Conservation (phyloP, 2,888 invertebrate species). For the Mactromeris polynyma region DNA sequence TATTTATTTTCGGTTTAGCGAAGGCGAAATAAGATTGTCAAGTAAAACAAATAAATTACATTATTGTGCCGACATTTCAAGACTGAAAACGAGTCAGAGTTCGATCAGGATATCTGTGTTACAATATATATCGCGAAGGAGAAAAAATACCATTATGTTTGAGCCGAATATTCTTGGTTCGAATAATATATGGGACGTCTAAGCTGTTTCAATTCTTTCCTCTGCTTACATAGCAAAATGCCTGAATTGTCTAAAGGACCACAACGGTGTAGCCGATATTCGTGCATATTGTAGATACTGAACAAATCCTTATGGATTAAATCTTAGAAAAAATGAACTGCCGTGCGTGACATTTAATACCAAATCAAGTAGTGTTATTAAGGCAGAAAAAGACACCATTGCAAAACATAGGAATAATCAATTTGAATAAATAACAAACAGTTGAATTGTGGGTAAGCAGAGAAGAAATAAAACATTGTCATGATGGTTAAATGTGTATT, state of each 20-base stretch:
- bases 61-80: not conserved
- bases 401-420: not conserved
- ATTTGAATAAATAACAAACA: not conserved
- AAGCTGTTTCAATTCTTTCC: no score
- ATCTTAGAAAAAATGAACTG: not conserved
- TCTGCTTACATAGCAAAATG: no score
- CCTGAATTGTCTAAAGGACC: not conserved
- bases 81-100: not conserved
- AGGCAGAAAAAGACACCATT: not conserved
- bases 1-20: not conserved
- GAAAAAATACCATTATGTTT: no score
- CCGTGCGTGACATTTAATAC: not conserved
- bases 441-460: not conserved
- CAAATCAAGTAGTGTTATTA: not conserved
- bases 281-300: not conserved
- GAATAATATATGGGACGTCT: no score
- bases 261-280: not conserved
- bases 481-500: not conserved
- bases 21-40: not conserved
- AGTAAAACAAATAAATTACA: not conserved
- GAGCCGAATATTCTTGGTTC: no score
- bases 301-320: not conserved
- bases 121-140: no score
- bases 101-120: no score
- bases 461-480: constrained; percentile 4